phyloP scores from a whole-genome alignment of 2,113 vertebrate genomes.

The Labeo rohita region DNA sequence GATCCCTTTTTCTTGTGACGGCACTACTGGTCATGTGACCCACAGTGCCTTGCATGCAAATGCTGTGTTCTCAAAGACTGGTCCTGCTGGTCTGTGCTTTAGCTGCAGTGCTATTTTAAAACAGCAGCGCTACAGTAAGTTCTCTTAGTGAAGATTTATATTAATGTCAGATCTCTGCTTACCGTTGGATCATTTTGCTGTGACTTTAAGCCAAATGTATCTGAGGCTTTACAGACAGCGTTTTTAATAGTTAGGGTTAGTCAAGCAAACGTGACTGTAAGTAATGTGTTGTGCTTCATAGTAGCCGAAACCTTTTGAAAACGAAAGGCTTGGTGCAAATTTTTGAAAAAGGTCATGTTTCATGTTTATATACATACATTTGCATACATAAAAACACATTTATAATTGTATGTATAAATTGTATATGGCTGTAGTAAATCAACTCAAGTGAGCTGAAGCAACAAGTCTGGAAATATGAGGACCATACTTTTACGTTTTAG shows the following conservation, averaged over 20 bases:
- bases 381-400: no score
- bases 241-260: background rate
- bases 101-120: background rate
- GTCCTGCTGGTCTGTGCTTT: background rate
- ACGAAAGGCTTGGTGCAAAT: no score
- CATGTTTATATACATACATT: no score
- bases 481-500: background rate
- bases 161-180: background rate
- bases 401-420: background rate
- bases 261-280: background rate
- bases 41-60: conserved; percentile 3
- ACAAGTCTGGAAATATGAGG: background rate
- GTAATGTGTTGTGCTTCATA: background rate
- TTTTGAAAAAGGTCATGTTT: no score
- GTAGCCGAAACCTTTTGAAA: background rate
- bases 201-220: background rate
- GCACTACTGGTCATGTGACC: conserved; percentile 47
- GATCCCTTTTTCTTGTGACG: conserved; percentile 36
- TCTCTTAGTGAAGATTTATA: background rate
- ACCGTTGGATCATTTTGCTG: background rate
- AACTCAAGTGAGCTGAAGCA: background rate
- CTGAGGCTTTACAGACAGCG: background rate
- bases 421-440: background rate
- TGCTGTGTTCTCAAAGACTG: background rate
- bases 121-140: background rate